phyloP scores from a whole-genome alignment of 2,113 vertebrate species.

The Gallinago jamesoni region DNA sequence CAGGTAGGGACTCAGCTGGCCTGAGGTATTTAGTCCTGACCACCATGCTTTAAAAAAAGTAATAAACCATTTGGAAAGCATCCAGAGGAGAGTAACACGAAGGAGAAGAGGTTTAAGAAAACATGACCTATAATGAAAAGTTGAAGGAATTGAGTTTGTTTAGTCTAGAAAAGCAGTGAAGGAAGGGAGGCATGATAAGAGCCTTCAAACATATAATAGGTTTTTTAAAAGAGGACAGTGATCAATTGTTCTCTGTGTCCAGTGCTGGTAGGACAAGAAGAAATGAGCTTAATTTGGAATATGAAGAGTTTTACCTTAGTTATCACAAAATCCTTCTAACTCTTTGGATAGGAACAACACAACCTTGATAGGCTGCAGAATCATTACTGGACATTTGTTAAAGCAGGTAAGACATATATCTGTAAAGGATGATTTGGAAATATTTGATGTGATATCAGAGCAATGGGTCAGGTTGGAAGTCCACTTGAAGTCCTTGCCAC shows the following conservation, averaged over 20 bases:
- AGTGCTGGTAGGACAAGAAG: background rate
- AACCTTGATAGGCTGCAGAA: background rate
- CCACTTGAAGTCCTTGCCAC: background rate
- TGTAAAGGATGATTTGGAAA: background rate
- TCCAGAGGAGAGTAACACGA: slow-evolving; percentile 21
- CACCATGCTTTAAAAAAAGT: background rate
- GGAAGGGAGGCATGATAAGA: slow-evolving; percentile 10
- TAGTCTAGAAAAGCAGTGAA: slow-evolving; percentile 42
- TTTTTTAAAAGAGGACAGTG: slow-evolving; percentile 12
- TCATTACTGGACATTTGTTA: background rate
- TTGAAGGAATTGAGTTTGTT: slow-evolving; percentile 49
- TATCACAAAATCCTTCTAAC: background rate
- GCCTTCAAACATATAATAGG: background rate
- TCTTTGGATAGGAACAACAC: background rate
- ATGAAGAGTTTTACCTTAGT: background rate
- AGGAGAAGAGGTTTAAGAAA: slow-evolving; percentile 59
- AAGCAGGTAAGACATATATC: background rate
- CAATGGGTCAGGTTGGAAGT: background rate
- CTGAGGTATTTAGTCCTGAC: slow-evolving; percentile 37
- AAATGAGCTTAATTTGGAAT: background rate
- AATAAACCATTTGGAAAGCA: slow-evolving; percentile 46
- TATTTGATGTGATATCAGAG: background rate
- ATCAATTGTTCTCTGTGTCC: background rate
- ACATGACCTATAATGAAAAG: slow-evolving; percentile 57
- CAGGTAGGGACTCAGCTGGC: slow-evolving; percentile 38